A percentile compares a stretch with the other conserved stretches of the same genome.
These are phyloP conservation scores for Recurvirostra avosetta DNA, from an alignment of 2,113 vertebrate genomes.

Conservation along the genomic window DNA sequence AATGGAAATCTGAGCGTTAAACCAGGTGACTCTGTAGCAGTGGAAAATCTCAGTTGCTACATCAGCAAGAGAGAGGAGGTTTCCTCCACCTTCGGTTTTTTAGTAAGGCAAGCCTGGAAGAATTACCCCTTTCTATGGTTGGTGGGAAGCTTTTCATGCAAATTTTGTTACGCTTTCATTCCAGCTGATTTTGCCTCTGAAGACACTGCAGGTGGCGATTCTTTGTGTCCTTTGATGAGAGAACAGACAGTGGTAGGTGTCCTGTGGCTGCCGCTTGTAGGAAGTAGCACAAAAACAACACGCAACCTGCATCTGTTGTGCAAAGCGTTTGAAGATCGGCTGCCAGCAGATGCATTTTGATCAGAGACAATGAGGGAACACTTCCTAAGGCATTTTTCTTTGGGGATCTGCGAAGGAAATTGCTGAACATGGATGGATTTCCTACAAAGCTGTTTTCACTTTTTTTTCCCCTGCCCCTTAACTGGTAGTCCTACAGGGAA, in stretches of 20 bases:
- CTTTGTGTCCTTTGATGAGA: background rate
- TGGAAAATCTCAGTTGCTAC: background rate
- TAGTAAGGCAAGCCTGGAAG: background rate
- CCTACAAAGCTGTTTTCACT: background rate
- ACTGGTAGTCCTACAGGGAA: background rate
- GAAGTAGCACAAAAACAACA: background rate
- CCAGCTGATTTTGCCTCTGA: background rate
- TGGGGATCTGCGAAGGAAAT: background rate
- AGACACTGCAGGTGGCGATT: accelerated
- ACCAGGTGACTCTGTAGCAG: background rate
- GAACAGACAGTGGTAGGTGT: background rate
- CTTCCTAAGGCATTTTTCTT: background rate
- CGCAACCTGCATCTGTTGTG: background rate
- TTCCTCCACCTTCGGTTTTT: background rate
- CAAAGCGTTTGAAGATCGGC: background rate
- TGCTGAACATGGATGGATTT: background rate
- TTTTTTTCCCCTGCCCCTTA: background rate
- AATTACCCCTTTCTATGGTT: background rate
- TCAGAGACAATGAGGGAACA: background rate
- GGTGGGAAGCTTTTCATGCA: background rate
- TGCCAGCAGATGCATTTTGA: constrained; percentile 18
- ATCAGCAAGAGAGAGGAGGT: background rate
- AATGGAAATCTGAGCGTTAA: background rate
- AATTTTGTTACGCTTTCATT: background rate
- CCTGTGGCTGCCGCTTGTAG: background rate